Evolutionary conservation across 2,113 vertebrate genomes (phyloP).

Genomic region (Cavia porcellus): DNA sequence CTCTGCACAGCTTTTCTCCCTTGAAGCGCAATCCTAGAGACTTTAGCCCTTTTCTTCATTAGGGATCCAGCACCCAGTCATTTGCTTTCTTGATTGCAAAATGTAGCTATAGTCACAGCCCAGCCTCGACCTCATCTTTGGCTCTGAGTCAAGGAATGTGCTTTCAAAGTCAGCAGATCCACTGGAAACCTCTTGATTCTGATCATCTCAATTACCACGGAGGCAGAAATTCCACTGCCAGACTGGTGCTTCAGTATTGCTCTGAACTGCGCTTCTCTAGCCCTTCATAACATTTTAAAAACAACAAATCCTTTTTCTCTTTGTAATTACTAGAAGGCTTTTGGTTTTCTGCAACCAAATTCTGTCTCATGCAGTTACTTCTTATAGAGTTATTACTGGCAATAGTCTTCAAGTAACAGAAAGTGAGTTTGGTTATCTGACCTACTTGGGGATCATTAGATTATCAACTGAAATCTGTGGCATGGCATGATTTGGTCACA

Average conservation of each 20-base stretch:
- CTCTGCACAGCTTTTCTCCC: not conserved
- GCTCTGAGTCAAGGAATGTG: not conserved
- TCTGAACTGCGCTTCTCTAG: not conserved
- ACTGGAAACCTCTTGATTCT: not conserved
- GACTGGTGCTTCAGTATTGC: not conserved
- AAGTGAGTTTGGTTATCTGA: not conserved
- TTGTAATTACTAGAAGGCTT: not conserved
- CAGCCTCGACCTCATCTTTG: not conserved
- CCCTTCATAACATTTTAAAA: not conserved
- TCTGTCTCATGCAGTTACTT: not conserved
- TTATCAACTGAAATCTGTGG: not conserved
- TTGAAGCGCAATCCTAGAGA: not conserved
- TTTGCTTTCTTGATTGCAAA: not conserved
- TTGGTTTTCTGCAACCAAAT: not conserved
- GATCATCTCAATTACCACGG: not conserved
- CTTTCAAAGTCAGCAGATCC: not conserved
- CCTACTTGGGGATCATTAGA: not conserved
- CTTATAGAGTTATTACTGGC: not conserved
- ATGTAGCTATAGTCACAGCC: accelerated
- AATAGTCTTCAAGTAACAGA: not conserved
- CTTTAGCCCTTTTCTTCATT: not conserved
- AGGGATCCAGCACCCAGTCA: not conserved
- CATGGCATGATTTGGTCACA: not conserved
- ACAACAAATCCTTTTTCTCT: not conserved
- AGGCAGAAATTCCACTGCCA: not conserved